Percentiles rank a stretch among this genome's conserved stretches.
Conservation (phyloP, 1,140 invertebrate species). For the Babylonia areolata region DNA sequence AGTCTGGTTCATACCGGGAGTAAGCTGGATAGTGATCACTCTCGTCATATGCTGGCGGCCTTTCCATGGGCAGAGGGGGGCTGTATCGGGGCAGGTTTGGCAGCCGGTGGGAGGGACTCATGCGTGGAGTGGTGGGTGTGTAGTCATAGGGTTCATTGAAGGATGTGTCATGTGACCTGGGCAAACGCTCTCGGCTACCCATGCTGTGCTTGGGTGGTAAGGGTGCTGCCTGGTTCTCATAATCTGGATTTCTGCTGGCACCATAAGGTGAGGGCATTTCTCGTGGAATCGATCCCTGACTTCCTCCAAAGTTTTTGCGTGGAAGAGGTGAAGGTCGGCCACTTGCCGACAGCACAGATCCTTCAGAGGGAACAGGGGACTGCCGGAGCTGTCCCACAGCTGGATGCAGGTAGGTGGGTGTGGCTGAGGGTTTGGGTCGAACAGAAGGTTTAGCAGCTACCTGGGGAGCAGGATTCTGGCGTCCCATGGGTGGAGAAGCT, state of each 20-base stretch:
- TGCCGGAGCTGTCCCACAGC: conserved; percentile 7
- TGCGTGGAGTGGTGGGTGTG: conserved; percentile 2
- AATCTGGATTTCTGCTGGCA: not conserved
- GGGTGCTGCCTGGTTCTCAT: conserved; percentile 17
- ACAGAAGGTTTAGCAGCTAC: not conserved
- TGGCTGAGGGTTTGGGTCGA: not conserved
- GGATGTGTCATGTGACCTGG: not conserved
- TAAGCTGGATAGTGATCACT: not conserved
- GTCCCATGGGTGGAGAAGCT: not conserved
- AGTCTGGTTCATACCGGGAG: not conserved
- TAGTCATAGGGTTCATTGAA: not conserved
- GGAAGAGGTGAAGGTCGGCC: conserved; percentile 23
- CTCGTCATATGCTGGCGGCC: conserved; percentile 30
- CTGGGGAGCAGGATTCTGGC: not conserved
- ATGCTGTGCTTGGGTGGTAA: not conserved
- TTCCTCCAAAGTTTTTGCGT: not conserved
- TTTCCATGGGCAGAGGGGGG: conserved; percentile 3
- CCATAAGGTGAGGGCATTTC: not conserved
- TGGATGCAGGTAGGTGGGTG: not conserved
- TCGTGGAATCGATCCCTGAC: conserved; percentile 9
- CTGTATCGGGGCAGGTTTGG: conserved; percentile 31
- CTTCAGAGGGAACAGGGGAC: conserved; percentile 22
- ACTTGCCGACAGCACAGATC: not conserved
- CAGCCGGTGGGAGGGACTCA: not conserved
- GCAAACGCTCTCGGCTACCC: not conserved